Conservation (phyloP, 2,797 vertebrate genomes). For the Myioborus melanocephalus region DNA sequence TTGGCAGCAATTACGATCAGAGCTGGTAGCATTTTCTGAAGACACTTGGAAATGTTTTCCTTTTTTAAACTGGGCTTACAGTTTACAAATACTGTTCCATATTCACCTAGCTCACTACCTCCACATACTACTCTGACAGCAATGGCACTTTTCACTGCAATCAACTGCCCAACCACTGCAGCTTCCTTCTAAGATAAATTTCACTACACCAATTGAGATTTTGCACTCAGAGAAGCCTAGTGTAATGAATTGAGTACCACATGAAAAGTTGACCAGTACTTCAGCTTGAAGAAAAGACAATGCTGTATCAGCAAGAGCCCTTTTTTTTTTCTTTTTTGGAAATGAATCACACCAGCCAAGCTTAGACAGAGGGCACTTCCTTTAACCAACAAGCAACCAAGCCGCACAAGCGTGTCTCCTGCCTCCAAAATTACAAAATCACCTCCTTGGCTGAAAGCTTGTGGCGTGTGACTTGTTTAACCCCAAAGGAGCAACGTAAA, state of each 20-base stretch:
- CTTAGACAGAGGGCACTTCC: background rate
- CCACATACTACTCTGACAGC: background rate
- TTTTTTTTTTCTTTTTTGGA: too few relatives aligned
- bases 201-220: background rate
- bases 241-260: background rate
- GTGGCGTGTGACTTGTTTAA: background rate
- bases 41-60: background rate
- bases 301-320: background rate
- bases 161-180: background rate
- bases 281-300: background rate
- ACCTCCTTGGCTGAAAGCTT: fast-evolving
- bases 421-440: background rate
- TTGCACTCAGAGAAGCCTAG: background rate
- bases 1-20: background rate
- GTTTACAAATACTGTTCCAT: background rate
- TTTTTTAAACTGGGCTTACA: background rate
- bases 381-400: background rate
- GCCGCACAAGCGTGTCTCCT: fast-evolving
- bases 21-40: background rate
- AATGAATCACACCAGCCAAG: background rate
- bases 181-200: background rate
- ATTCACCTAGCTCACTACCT: background rate
- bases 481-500: background rate
- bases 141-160: background rate
- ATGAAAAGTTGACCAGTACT: background rate